These are phyloP conservation scores for Motacilla tschutschensis DNA, from an alignment of 2,113 vertebrate species.

Conservation along the genomic window DNA sequence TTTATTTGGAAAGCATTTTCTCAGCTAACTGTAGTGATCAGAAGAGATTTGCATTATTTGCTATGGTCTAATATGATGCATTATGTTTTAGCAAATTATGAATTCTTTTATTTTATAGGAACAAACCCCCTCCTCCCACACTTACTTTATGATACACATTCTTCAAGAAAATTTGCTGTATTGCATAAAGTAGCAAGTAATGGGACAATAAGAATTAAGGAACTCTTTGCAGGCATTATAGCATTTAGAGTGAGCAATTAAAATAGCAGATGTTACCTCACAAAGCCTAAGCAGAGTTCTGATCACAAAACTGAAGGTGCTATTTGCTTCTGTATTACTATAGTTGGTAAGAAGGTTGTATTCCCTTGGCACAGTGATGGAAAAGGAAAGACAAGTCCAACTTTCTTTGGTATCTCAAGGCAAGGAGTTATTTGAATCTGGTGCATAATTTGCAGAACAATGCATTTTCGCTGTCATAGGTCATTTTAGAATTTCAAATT, in stretches of 20 bases:
- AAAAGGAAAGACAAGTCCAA: not conserved
- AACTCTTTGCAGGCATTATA: conserved; percentile 25
- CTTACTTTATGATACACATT: not conserved
- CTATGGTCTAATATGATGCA: not conserved
- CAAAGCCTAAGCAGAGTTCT: conserved; percentile 5
- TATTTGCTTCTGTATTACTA: not conserved
- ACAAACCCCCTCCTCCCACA: not conserved
- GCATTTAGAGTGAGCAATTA: conserved; percentile 32
- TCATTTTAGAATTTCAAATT: not conserved
- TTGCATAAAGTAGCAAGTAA: conserved; percentile 19
- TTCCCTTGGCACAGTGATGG: not conserved
- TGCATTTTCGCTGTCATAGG: not conserved
- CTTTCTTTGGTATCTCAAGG: not conserved
- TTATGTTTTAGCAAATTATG: not conserved
- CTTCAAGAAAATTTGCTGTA: conserved; percentile 36
- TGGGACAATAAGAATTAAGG: conserved; percentile 47
- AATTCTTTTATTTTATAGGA: conserved; percentile 9
- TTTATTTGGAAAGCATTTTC: not conserved
- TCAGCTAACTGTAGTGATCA: not conserved
- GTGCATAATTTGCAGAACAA: not conserved
- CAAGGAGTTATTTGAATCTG: not conserved
- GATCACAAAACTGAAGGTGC: not conserved
- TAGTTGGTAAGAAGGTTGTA: fast-evolving
- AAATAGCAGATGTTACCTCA: conserved; percentile 40
- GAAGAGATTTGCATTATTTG: conserved; percentile 10